Evolutionary conservation across 1,140 invertebrate genomes (phyloP).

Genomic region (Drosophila mayri): DNA sequence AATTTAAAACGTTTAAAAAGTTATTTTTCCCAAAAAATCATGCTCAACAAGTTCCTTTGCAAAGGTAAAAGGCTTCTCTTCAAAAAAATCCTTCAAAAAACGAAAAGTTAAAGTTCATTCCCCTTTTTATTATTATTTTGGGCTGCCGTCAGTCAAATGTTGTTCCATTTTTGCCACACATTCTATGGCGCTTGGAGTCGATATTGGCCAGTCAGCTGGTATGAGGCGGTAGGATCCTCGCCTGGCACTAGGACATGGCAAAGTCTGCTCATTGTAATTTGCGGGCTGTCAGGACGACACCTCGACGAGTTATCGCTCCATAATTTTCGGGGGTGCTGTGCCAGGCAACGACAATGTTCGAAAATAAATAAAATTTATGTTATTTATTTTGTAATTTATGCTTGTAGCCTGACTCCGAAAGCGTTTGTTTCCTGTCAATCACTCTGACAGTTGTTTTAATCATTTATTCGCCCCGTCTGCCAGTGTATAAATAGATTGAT

Average conservation of each 20-base stretch:
- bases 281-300: slow-evolving; percentile 32
- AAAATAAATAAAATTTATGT: slow-evolving; percentile 63
- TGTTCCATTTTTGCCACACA: slow-evolving; percentile 6
- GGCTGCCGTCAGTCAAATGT: slow-evolving; percentile 6
- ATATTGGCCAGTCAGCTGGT: slow-evolving; percentile 6
- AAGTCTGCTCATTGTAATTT: slow-evolving; percentile 28
- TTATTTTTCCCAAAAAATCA: background rate
- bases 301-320: slow-evolving; percentile 44
- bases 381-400: slow-evolving; percentile 81
- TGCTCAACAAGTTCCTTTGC: background rate
- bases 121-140: slow-evolving; percentile 3
- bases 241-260: background rate
- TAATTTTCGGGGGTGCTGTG: slow-evolving; percentile 43
- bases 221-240: background rate
- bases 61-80: no score
- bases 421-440: slow-evolving; percentile 62
- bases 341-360: slow-evolving; percentile 70
- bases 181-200: background rate
- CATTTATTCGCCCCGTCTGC: slow-evolving; percentile 42
- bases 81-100: background rate
- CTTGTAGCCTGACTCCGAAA: slow-evolving; percentile 42
- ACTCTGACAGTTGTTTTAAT: slow-evolving; percentile 70
- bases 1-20: background rate
- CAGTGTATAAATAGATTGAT: slow-evolving; percentile 44
- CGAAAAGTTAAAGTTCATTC: background rate